Percentiles rank a stretch among this genome's conserved stretches.
phyloP scores from a whole-genome alignment of 2,888 invertebrate genomes.

The Pseudococcus viburni region DNA sequence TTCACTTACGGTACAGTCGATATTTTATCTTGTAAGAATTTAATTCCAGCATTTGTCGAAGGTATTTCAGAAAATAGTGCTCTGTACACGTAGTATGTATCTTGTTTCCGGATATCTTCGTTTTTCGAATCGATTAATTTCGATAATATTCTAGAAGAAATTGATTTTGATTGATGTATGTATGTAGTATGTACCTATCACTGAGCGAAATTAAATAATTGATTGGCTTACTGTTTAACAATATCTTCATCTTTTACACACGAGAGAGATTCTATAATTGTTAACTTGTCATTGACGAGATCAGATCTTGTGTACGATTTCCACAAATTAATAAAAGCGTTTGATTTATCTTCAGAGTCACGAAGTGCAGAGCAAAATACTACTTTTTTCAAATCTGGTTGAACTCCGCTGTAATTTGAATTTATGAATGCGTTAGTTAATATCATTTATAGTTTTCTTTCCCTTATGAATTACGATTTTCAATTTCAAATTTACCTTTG shows the following conservation, averaged over 20 bases:
- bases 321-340: slow-evolving; percentile 31
- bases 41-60: not conserved
- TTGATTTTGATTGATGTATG: not conserved
- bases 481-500: not conserved
- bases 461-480: not conserved
- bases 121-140: slow-evolving; percentile 47
- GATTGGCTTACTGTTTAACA: slow-evolving; percentile 31
- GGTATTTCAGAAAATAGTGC: not conserved
- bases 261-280: slow-evolving; percentile 53
- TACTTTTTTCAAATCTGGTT: slow-evolving; percentile 67
- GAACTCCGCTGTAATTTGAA: slow-evolving; percentile 65
- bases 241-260: not conserved
- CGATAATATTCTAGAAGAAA: not conserved
- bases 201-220: not conserved
- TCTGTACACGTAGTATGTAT: not conserved
- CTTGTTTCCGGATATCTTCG: slow-evolving; percentile 34
- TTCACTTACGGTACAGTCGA: not conserved
- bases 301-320: slow-evolving; percentile 27
- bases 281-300: slow-evolving; percentile 60
- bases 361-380: slow-evolving; percentile 65
- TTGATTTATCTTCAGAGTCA: slow-evolving; percentile 43
- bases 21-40: slow-evolving; percentile 2
- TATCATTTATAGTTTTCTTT: no score
- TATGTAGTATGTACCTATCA: no score
- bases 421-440: not conserved